Percentiles rank a stretch among this genome's conserved stretches.
Evolutionary conservation across 2,797 vertebrate species (phyloP).

Genomic region (Sardinella longiceps): DNA sequence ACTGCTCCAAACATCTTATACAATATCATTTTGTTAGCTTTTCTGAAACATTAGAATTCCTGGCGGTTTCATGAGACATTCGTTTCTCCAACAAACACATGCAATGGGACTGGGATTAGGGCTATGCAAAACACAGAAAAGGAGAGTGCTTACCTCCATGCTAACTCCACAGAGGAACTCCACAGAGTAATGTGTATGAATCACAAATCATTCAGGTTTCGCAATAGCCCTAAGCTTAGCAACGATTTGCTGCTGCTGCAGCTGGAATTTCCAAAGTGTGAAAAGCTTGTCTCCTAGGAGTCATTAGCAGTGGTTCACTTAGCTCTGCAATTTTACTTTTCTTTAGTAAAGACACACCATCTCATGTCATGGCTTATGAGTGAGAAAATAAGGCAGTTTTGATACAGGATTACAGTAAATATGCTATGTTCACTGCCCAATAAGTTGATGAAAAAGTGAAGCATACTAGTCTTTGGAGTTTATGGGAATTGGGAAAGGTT

Average conservation of each 20-base stretch:
- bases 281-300: not conserved
- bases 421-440: not conserved
- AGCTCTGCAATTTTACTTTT: not conserved
- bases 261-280: not conserved
- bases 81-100: not conserved
- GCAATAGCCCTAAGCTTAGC: not conserved
- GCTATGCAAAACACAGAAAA: not conserved
- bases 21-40: too few species aligned
- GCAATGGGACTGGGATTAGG: not conserved
- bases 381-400: not conserved
- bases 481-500: not conserved
- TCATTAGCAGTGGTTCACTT: not conserved
- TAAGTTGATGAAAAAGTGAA: not conserved
- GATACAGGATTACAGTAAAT: not conserved
- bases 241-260: not conserved
- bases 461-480: not conserved
- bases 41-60: too few species aligned
- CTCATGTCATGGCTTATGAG: not conserved
- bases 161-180: not conserved
- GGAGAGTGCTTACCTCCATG: slow-evolving; percentile 17
- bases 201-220: not conserved
- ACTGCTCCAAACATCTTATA: too few species aligned
- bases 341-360: not conserved
- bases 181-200: not conserved
- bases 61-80: not conserved